Percentiles rank a stretch among this genome's conserved stretches.
Evolutionary conservation across 1,140 invertebrate species (phyloP).

Genomic region (Grapholita molesta): DNA sequence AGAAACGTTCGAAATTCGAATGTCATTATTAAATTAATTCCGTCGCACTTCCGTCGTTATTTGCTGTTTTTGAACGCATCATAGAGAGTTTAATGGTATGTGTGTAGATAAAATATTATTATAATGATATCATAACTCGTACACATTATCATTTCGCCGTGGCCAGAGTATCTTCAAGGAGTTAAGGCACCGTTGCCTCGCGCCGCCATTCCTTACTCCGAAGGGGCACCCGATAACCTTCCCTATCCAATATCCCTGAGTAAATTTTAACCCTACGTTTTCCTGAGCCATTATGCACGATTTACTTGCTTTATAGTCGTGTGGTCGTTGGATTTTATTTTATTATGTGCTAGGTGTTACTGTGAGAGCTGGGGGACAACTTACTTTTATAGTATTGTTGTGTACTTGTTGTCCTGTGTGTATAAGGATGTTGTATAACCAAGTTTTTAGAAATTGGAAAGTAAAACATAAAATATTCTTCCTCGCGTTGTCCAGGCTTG

Average conservation of each 20-base stretch:
- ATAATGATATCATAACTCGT: too few relatives aligned
- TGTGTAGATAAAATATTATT: too few relatives aligned
- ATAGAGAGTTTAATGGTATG: too few relatives aligned
- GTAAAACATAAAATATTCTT: too few relatives aligned
- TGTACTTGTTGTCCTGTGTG: background rate
- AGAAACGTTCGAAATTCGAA: too few relatives aligned
- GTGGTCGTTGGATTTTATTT: background rate
- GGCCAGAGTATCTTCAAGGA: constrained; percentile 23
- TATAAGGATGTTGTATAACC: too few relatives aligned
- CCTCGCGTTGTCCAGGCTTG: too few relatives aligned
- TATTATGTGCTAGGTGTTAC: background rate
- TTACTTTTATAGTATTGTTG: background rate
- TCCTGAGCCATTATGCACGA: constrained; percentile 5
- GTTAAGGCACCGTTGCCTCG: constrained; percentile 35
- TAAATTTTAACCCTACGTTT: constrained; percentile 27
- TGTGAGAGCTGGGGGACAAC: background rate
- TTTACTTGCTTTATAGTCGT: background rate
- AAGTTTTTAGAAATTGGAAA: too few relatives aligned
- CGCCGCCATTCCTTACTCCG: constrained; percentile 35
- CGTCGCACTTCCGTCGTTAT: too few relatives aligned
- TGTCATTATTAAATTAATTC: too few relatives aligned
- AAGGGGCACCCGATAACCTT: constrained; percentile 43
- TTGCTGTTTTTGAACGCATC: too few relatives aligned
- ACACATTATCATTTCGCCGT: background rate
- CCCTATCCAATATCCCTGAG: constrained; percentile 32